Evolutionary conservation across 2,113 vertebrate species (phyloP).

Genomic region (Vombatus ursinus): DNA sequence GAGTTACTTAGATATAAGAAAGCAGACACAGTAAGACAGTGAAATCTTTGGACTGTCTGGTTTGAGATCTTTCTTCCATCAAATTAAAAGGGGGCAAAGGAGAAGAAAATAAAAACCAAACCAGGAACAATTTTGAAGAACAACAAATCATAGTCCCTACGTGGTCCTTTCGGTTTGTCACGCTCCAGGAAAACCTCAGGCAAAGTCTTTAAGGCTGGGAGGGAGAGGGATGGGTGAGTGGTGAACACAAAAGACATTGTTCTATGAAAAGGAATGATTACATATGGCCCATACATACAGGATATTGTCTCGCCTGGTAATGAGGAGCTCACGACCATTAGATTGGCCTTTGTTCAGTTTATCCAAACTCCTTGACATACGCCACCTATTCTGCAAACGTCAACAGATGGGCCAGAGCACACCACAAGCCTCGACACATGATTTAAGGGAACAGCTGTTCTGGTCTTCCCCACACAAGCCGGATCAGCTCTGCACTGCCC

Average conservation of each 20-base stretch:
- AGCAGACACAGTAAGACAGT: neutral
- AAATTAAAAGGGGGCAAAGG: constrained; percentile 69
- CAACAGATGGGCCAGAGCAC: constrained; percentile 95
- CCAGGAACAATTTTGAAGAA: constrained; percentile 58
- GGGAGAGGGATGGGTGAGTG: constrained; percentile 54
- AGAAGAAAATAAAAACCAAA: constrained; percentile 58
- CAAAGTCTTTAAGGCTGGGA: constrained; percentile 81
- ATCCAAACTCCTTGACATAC: constrained; percentile 95
- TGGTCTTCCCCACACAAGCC: constrained; percentile 81
- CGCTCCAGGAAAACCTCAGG: constrained; percentile 87
- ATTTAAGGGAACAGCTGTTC: constrained; percentile 97
- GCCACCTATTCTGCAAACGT: constrained; percentile 91
- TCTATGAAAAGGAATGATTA: constrained; percentile 93
- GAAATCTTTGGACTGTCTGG: constrained; percentile 40
- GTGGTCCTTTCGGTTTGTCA: constrained; percentile 79
- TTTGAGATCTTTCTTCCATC: constrained; percentile 20
- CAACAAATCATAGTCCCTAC: constrained; percentile 59
- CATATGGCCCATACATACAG: constrained; percentile 90
- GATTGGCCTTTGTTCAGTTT: constrained; percentile 87
- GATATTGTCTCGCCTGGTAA: constrained; percentile 93
- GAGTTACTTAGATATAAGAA: neutral
- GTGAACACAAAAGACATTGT: constrained; percentile 90
- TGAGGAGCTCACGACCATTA: constrained; percentile 88
- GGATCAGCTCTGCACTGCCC: constrained; percentile 26
- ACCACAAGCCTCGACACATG: constrained; percentile 82